Conservation (phyloP, 23 tunicate genomes). For the Halocynthia roretzi region DNA sequence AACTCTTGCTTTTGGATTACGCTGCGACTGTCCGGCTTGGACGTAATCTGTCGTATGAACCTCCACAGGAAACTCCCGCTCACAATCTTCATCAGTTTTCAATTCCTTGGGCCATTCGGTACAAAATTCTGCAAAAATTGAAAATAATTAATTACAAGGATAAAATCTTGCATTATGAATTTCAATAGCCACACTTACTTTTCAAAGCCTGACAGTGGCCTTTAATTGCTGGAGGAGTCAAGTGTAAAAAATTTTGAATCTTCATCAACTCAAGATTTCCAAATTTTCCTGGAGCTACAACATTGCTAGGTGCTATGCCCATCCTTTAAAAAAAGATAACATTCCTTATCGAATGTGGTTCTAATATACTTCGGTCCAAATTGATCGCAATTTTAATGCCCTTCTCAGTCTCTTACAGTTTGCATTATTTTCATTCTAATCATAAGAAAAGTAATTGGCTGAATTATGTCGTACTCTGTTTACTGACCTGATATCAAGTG, state of each 20-base stretch:
- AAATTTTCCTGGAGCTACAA: constrained; percentile 56
- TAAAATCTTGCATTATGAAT: background rate
- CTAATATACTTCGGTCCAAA: too few relatives aligned
- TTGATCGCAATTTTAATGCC: too few relatives aligned
- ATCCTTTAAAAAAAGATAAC: constrained; percentile 38
- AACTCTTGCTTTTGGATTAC: constrained; percentile 34
- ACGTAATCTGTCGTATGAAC: constrained; percentile 75
- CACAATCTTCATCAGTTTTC: constrained; percentile 63
- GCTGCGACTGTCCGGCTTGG: constrained; percentile 39
- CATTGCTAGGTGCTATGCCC: constrained; percentile 45
- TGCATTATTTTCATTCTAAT: background rate
- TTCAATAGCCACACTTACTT: constrained; percentile 22
- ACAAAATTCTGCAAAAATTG: constrained; percentile 51
- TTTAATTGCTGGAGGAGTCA: constrained; percentile 79
- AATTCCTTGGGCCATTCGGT: constrained; percentile 77
- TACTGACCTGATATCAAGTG: constrained; percentile 54
- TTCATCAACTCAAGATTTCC: constrained; percentile 63
- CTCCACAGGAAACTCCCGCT: constrained; percentile 60
- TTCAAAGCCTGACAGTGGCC: constrained; percentile 67
- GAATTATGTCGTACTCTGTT: too few relatives aligned
- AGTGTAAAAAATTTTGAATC: constrained; percentile 86
- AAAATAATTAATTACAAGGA: background rate
- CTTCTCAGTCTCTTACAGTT: background rate
- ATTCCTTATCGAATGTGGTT: background rate
- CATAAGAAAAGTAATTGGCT: too few relatives aligned